Percentiles rank a stretch among this genome's conserved stretches.
phyloP scores from a whole-genome alignment of 2,113 vertebrate species.

The Ia io region DNA sequence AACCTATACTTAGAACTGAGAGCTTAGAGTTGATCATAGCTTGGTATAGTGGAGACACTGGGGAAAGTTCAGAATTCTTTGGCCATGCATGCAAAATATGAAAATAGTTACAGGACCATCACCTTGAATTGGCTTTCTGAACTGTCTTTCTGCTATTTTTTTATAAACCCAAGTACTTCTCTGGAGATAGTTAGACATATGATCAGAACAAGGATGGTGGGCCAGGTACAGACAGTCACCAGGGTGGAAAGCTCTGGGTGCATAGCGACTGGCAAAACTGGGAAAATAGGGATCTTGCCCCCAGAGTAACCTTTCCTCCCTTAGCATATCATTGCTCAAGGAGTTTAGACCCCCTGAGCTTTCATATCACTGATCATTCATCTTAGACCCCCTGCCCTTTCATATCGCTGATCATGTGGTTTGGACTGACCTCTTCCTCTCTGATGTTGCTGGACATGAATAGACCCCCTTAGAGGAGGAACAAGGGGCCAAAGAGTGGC shows the following conservation, averaged over 20 bases:
- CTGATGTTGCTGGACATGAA: background rate
- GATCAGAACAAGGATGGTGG: background rate
- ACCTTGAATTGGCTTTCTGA: slow-evolving; percentile 15
- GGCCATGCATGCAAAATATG: slow-evolving; percentile 25
- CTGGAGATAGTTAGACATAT: background rate
- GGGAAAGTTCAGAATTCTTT: slow-evolving; percentile 45
- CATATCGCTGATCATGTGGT: background rate
- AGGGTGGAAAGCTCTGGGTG: background rate
- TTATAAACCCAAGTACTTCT: background rate
- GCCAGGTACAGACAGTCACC: background rate
- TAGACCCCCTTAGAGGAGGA: background rate
- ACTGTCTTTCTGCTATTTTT: slow-evolving; percentile 14
- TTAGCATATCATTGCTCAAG: background rate
- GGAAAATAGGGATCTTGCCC: background rate
- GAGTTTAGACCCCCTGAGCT: background rate
- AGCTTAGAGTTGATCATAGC: slow-evolving; percentile 38
- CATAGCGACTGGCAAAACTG: background rate
- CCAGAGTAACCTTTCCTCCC: background rate
- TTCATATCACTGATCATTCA: too few relatives aligned
- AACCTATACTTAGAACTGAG: slow-evolving; percentile 50
- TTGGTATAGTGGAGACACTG: slow-evolving; percentile 36
- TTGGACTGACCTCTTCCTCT: background rate
- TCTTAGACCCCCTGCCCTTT: background rate
- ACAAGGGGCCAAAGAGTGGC: background rate
- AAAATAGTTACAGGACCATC: background rate